phyloP scores from a whole-genome alignment of 2,113 vertebrate genomes.

The Aphelocoma coerulescens region DNA sequence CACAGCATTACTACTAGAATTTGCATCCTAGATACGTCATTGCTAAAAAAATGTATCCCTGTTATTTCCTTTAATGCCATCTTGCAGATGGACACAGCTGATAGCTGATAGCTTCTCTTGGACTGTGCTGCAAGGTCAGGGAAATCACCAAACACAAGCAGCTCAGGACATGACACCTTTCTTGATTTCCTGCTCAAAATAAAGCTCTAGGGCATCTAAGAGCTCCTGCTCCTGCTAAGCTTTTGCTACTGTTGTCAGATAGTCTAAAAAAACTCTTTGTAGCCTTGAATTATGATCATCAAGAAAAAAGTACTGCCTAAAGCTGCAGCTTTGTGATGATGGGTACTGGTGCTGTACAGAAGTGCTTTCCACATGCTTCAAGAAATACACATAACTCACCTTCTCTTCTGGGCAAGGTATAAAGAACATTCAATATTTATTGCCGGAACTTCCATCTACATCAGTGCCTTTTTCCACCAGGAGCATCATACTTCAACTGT shows the following conservation, averaged over 20 bases:
- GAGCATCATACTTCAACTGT: neutral
- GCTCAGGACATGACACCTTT: neutral
- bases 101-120: neutral
- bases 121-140: neutral
- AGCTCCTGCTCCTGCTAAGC: neutral
- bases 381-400: neutral
- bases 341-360: neutral
- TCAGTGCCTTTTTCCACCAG: neutral
- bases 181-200: neutral
- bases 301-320: neutral
- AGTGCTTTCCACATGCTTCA: neutral
- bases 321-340: neutral
- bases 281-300: conserved; percentile 20
- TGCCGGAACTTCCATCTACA: neutral
- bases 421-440: neutral
- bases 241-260: neutral
- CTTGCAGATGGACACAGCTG: neutral
- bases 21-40: neutral
- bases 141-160: neutral
- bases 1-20: neutral
- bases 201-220: neutral
- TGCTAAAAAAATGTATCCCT: neutral
- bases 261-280: neutral
- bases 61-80: neutral
- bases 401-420: neutral